These are phyloP conservation scores for Eretmochelys imbricata DNA, from an alignment of 2,113 vertebrate species.

Conservation along the genomic window DNA sequence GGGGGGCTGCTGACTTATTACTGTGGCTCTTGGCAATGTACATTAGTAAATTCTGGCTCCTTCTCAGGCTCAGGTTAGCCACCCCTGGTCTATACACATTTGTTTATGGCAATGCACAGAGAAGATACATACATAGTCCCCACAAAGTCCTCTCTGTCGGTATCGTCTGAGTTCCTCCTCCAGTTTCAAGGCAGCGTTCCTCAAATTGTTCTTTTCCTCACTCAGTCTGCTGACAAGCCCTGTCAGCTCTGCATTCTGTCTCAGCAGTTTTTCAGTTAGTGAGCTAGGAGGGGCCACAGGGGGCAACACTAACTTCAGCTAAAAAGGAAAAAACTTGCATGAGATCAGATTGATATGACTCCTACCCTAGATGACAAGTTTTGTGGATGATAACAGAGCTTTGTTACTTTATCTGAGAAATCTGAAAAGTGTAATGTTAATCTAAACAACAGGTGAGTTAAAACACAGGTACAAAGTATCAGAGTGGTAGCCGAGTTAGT, in stretches of 20 bases:
- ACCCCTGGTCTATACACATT: neutral
- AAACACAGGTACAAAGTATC: neutral
- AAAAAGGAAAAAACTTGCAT: neutral
- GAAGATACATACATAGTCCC: conserved; percentile 76
- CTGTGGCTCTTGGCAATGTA: no score
- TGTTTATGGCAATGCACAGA: neutral
- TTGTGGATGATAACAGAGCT: neutral
- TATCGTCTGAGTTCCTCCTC: conserved; percentile 88
- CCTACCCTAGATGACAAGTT: neutral
- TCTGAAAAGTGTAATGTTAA: neutral
- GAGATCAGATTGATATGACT: neutral
- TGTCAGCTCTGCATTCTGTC: conserved; percentile 93
- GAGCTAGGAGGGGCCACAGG: conserved; percentile 78
- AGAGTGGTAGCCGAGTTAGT: no score
- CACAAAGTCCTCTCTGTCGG: conserved; percentile 75
- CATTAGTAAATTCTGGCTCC: no score
- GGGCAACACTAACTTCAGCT: conserved; percentile 75
- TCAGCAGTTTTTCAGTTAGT: conserved; percentile 90
- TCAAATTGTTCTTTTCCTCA: conserved; percentile 94
- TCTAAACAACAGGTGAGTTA: neutral
- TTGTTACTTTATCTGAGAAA: neutral
- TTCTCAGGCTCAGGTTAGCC: no score
- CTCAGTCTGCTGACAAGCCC: conserved; percentile 93
- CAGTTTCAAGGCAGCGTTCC: conserved; percentile 87
- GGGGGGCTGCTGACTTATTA: no score